These are phyloP conservation scores for Leptopilina clavipes DNA, from an alignment of 1,140 invertebrate genomes.

Conservation along the genomic window DNA sequence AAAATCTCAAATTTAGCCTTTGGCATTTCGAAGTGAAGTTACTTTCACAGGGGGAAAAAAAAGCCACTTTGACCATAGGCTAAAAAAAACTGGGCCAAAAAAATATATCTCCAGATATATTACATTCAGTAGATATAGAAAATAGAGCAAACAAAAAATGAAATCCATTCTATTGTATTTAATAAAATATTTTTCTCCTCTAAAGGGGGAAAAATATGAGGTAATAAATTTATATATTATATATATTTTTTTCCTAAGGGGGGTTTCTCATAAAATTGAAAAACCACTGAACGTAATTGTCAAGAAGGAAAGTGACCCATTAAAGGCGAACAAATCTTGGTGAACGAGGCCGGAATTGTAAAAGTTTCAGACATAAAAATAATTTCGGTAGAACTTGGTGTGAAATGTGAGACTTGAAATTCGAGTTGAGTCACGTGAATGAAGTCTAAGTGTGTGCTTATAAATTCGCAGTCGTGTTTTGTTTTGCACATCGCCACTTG, in stretches of 20 bases:
- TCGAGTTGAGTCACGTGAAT: constrained; percentile 30
- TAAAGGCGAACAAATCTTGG: not conserved
- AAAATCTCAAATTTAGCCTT: not conserved
- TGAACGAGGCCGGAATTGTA: constrained; percentile 19
- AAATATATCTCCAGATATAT: too few relatives aligned
- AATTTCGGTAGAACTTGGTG: not conserved
- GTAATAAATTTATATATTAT: too few relatives aligned
- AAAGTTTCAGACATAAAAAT: constrained; percentile 30
- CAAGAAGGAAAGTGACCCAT: not conserved
- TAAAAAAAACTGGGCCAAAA: not conserved
- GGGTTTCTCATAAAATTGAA: not conserved
- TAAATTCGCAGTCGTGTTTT: constrained; percentile 24
- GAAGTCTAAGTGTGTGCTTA: constrained; percentile 16
- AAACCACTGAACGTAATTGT: constrained; percentile 12
- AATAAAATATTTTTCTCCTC: too few relatives aligned
- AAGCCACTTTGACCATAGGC: not conserved
- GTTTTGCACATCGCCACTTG: constrained; percentile 21
- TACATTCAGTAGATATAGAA: too few relatives aligned
- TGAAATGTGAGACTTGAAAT: constrained; percentile 20
- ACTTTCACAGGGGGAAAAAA: not conserved
- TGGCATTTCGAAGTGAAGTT: not conserved
- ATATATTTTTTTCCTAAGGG: too few relatives aligned
- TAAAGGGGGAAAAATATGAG: too few relatives aligned
- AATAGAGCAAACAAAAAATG: too few relatives aligned
- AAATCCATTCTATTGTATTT: too few relatives aligned